Base-by-base conservation (phyloP, 2,888 invertebrate species). In the Lycophotia porphyrea region DNA sequence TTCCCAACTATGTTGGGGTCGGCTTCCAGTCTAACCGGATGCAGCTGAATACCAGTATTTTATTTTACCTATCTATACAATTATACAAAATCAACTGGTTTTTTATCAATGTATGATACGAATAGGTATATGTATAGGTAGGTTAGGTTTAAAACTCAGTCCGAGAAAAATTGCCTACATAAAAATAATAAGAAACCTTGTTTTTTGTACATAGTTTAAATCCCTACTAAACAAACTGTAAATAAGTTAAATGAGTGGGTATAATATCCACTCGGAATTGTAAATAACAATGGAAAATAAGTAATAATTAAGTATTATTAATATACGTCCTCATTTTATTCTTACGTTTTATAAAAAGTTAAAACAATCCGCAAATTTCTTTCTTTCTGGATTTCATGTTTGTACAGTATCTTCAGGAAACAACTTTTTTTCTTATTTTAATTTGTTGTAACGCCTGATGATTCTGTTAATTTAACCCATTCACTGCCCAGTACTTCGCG, bases 261-360 rank as follows among this genome's bases (percentile, higher is more conserved):
- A 47, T 60, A 63, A 70, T 52, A 63, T 63, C 81, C 47, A 81
- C 75, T 39, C 61, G 47, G 47, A 84, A 61, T 75, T 81, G 81
- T 81, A 81, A 81, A 81, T 81, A 82, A 5, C 5, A 68, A 61
- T 71, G 34, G 24, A 52, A 71, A 63, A 47, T 21, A 61, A 34
- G 44, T 49, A 81, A 64, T 15, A n/a, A 42, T 34, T 82, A 83
- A 66, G 65, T 78, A 65, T 84, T 80, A 78, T 21, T 64, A 69
- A 31, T 15, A n/a, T 78, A 76, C 76, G 36, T 60, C 42, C 58
- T 65, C 55, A 65, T 69, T 27, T 49, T 63, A 58, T 67, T 49
- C 55, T 49, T 42, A 82, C 24, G n/a, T 52, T 55, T 27, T 61
- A 31, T 39, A 24, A 31, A 44, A 34, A 67, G 52, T 74, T 34